Base-by-base conservation (phyloP, 2,888 invertebrate genomes). In the Drosophila prolongata region DNA sequence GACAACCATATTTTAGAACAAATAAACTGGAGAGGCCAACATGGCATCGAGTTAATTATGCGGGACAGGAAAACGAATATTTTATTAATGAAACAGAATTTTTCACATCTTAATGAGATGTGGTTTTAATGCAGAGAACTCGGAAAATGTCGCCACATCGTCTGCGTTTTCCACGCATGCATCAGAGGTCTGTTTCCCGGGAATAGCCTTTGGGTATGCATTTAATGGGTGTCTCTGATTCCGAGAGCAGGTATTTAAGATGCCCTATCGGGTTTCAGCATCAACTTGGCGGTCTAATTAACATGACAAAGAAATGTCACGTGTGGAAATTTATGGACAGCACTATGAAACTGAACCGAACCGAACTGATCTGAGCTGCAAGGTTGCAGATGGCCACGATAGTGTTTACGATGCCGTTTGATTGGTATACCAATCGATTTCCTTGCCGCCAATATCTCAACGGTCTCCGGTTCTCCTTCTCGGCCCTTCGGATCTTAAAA, bases 281-380 rank as follows among this genome's bases (percentile, higher is more conserved):
- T 72, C 72, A 72, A 77, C 78, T 77, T 72, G 79, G 90, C 90
- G 90, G 90, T 80, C 82, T 87, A 87, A 90, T 90, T 90, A 90
- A 89, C 90, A 90, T 90, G 83, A 90, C 90, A 90, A 90, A 90
- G 90, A 77, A 78, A 78, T 77, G 84, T 82, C 88, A 80, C 80
- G 76, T 78, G 68, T 59, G 55, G 64, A 76, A 78, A 83, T 89
- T 87, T 86, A 89, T 87, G 80, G 70, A 71, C 70, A 67, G 76
- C 87, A 80, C 77, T 83, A 76, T 66, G 77, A 44, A 35, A 24
- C 24, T 24, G 24, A 24, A 24, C 24, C 24, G 44, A 44, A n/a
- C 13, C 14, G 34, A 46, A 27, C 14, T 11, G 38, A 38, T 6
- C 40, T 9, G 50, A 40, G 68, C 75, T 72, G 77, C 78, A 83